Conservation (phyloP, 2,113 vertebrate species). For the Pleuronectes platessa region DNA sequence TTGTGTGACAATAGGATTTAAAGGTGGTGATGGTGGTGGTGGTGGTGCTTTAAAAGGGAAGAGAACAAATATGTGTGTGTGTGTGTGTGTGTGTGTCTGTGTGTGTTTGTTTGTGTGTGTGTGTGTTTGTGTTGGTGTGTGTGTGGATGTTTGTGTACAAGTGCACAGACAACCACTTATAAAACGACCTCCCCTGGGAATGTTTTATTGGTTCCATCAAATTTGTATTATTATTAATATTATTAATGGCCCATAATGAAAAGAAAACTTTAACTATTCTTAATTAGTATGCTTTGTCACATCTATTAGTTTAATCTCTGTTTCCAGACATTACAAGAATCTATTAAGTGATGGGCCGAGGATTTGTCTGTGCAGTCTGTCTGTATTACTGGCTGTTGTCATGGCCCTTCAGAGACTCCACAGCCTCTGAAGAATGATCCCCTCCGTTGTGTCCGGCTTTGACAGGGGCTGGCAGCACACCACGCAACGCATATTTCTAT, state of each 20-base stretch:
- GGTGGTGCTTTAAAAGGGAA: conserved; percentile 4
- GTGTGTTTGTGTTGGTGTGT: no score
- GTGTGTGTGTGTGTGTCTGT: no score
- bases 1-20: conserved; percentile 25
- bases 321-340: neutral
- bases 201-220: conserved; percentile 12
- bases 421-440: conserved; percentile 51
- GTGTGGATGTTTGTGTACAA: no score
- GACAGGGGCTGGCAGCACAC: conserved; percentile 47
- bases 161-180: neutral
- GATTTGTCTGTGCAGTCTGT: neutral
- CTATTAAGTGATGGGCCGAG: neutral
- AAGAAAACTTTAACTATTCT: neutral
- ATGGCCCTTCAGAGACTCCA: conserved; percentile 8
- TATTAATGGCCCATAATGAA: neutral
- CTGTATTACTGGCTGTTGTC: conserved; percentile 12
- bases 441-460: conserved; percentile 32
- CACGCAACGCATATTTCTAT: conserved; percentile 52
- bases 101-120: neutral
- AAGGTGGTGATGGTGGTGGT: neutral
- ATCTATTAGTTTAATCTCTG: neutral
- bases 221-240: neutral
- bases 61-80: neutral
- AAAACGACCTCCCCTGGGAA: neutral
- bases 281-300: neutral